Base-by-base conservation (phyloP, 2,797 vertebrate genomes). In the Siniperca undulata region DNA sequence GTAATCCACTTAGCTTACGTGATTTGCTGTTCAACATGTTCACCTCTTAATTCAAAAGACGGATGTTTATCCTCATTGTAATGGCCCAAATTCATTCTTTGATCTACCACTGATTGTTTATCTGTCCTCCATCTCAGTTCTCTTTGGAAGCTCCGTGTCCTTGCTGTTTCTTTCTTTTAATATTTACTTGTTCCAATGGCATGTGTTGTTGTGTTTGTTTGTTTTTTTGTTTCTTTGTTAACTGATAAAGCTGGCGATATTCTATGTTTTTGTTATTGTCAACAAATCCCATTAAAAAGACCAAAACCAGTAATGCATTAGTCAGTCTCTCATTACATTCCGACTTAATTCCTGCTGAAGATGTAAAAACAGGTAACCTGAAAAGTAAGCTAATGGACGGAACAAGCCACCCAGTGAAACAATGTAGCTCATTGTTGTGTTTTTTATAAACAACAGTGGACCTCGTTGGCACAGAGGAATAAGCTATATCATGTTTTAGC, bases 1-100 rank as follows among this genome's bases (percentile, higher is more conserved):
- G 53, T 68, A 60, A 72, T 85, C 71, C 46, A 81, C 44, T 79
- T 70, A 71, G 38, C 52, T 64, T 50, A 30, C 20, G 70, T 83
- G 64, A 36, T 80, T 79, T 75, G 7, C 78, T 74, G 50, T 69
- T 71, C n/a, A 73, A 78, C 68, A 56, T 59, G 14, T 75, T 61
- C 40, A 58, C 59, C 50, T 82, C 46, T 59, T 65, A 9, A 79
- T 62, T 80, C 12, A 20, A 44, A n/a, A 38, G 48, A 58, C 9
- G 12, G 60, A 46, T 56, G 66, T 78, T 75, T 24, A 56, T 2
- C 3, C 6, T 76, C 44, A 56, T 50, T 82, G n/a, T 53, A 71
- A 27, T 46, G n/a, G 34, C 42, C 55, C 27, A 75, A 59, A 64
- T 86, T 53, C 8, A 19, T 61, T 68, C 24, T 64, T 59, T 79